Percentiles rank a stretch among this genome's conserved stretches.
phyloP scores from a whole-genome alignment of 1,140 invertebrate species.

The Himalopsyche phryganea region DNA sequence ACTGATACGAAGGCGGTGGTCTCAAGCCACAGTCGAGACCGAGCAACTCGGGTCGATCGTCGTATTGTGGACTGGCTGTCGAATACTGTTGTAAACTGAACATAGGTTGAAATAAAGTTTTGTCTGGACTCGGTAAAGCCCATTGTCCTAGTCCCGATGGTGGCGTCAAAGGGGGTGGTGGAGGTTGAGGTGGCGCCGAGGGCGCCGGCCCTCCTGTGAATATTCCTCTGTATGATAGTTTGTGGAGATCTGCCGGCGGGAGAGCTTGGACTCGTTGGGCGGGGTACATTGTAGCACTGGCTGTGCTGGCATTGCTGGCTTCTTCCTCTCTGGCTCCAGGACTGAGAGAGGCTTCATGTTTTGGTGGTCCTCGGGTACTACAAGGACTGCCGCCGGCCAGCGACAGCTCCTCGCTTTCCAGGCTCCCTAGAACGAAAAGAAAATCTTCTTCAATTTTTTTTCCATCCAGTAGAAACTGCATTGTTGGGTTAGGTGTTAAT shows the following conservation, averaged over 20 bases:
- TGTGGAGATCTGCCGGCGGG: conserved; percentile 52
- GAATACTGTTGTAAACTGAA: conserved; percentile 49
- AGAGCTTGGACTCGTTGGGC: conserved; percentile 51
- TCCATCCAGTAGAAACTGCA: no score
- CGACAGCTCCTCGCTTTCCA: conserved; percentile 73
- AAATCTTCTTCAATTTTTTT: conserved; percentile 5
- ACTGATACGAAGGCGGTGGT: conserved; percentile 25
- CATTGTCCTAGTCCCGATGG: conserved; percentile 45
- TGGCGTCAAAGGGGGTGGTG: conserved; percentile 50
- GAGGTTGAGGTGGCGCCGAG: conserved; percentile 49
- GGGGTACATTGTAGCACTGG: conserved; percentile 60
- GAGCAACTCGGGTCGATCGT: conserved; percentile 57
- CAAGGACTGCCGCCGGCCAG: conserved; percentile 51
- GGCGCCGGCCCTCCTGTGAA: conserved; percentile 63
- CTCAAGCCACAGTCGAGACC: conserved; percentile 54
- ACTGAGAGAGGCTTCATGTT: conserved; percentile 57
- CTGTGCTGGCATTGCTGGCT: conserved; percentile 63
- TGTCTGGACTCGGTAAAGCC: conserved; percentile 61
- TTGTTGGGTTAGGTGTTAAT: no score
- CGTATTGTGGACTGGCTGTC: conserved; percentile 48
- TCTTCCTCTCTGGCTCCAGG: conserved; percentile 69
- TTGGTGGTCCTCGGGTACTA: conserved; percentile 50
- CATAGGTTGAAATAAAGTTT: conserved; percentile 56
- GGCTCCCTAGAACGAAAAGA: conserved; percentile 61
- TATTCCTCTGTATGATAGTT: conserved; percentile 67